These are phyloP conservation scores for Danio tinwini DNA, from an alignment of 2,797 vertebrate species.

Conservation along the genomic window DNA sequence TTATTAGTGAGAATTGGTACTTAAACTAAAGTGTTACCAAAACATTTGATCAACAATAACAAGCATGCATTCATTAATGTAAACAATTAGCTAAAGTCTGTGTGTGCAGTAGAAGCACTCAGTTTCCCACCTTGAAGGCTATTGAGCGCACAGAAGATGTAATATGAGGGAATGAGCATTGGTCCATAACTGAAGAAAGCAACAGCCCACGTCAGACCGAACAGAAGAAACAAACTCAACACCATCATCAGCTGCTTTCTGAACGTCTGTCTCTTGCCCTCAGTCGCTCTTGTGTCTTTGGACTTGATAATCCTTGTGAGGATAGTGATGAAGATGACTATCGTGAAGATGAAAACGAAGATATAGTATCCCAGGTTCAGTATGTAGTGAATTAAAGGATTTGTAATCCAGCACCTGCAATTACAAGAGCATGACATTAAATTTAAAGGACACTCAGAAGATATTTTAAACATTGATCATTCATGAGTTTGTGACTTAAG, in stretches of 20 bases:
- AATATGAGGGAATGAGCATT: slow-evolving; percentile 63
- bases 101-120: neutral
- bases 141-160: slow-evolving; percentile 72
- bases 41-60: neutral
- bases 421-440: neutral
- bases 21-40: too few species aligned
- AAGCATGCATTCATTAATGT: neutral
- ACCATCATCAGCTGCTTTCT: slow-evolving; percentile 54
- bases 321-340: slow-evolving; percentile 55
- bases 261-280: neutral
- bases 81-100: neutral
- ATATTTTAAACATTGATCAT: neutral
- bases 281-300: accelerated
- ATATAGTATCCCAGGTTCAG: slow-evolving; percentile 68
- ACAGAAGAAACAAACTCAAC: slow-evolving; percentile 59
- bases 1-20: too few species aligned
- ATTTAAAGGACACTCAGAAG: neutral
- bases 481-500: neutral
- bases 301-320: slow-evolving; percentile 9
- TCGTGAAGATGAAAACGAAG: slow-evolving; percentile 66
- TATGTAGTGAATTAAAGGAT: slow-evolving; percentile 55
- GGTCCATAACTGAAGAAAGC: slow-evolving; percentile 69
- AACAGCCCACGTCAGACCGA: slow-evolving; percentile 72
- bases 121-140: slow-evolving; percentile 68
- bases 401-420: slow-evolving; percentile 71